phyloP scores from a whole-genome alignment of 1,140 invertebrate genomes.

The Thalassaphorura encarpata region DNA sequence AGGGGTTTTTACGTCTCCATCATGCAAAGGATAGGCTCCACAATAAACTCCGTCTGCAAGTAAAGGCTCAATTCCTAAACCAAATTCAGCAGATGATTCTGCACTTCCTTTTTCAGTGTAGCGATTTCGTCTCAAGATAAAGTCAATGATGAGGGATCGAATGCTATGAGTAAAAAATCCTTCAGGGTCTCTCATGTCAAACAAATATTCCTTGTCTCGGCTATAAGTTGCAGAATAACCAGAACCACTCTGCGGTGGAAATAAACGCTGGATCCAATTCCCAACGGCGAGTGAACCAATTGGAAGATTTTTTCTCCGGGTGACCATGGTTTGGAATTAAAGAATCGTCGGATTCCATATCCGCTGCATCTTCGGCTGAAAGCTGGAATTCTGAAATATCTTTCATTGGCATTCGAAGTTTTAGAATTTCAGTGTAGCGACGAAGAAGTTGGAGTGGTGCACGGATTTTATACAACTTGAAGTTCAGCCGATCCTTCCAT shows the following conservation, averaged over 20 bases:
- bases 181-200: constrained; percentile 51
- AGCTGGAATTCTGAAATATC: constrained; percentile 46
- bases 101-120: constrained; percentile 50
- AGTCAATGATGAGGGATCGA: constrained; percentile 77
- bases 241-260: neutral
- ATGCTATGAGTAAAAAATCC: constrained; percentile 67
- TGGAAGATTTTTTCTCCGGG: too few relatives aligned
- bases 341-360: neutral
- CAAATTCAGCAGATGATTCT: constrained; percentile 51
- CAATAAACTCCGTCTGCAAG: constrained; percentile 51
- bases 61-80: constrained; percentile 73
- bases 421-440: constrained; percentile 84
- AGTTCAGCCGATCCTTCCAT: constrained; percentile 19
- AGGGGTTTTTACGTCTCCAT: constrained; percentile 58
- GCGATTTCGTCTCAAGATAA: constrained; percentile 76
- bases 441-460: constrained; percentile 72
- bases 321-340: neutral
- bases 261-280: neutral
- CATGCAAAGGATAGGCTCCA: constrained; percentile 82
- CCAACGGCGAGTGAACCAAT: neutral
- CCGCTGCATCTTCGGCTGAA: neutral
- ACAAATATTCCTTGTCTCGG: constrained; percentile 79
- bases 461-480: constrained; percentile 62
- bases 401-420: constrained; percentile 90
- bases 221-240: constrained; percentile 67